Evolutionary conservation across 2,888 invertebrate species (phyloP).

Genomic region (Pardosa pseudoannulata): DNA sequence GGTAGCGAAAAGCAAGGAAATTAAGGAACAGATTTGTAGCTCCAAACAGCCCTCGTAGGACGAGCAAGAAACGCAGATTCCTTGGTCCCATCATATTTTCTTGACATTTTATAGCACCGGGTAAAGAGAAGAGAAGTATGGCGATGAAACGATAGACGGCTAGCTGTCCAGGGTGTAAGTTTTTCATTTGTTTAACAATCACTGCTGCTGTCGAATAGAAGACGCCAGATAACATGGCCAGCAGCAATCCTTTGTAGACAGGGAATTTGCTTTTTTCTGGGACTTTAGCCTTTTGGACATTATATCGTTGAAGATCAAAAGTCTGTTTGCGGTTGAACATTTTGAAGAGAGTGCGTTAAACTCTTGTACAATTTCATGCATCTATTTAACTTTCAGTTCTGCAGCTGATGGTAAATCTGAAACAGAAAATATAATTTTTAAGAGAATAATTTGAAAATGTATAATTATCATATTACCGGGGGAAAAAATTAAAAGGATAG

Average conservation of each 20-base stretch:
- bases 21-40: slow-evolving; percentile 93
- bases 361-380: no score
- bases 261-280: slow-evolving; percentile 1
- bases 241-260: slow-evolving; percentile 73
- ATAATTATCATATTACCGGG: no score
- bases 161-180: slow-evolving; percentile 91
- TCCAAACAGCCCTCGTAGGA: slow-evolving; percentile 89
- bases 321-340: not conserved
- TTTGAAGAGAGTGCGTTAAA: no score
- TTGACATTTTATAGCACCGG: slow-evolving; percentile 88
- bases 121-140: slow-evolving; percentile 90
- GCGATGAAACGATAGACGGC: slow-evolving; percentile 92
- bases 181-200: slow-evolving; percentile 88
- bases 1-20: slow-evolving; percentile 93
- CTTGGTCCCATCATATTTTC: slow-evolving; percentile 86
- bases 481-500: no score
- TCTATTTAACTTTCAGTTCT: no score
- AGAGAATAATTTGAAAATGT: no score
- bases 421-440: no score
- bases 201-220: slow-evolving; percentile 94
- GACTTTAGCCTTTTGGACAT: not conserved
- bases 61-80: slow-evolving; percentile 87
- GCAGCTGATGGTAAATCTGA: no score
- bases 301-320: not conserved
- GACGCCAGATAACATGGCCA: slow-evolving; percentile 83